Base-by-base conservation (phyloP, 64 coral and sea anemone genomes). In the Montipora sp. region DNA sequence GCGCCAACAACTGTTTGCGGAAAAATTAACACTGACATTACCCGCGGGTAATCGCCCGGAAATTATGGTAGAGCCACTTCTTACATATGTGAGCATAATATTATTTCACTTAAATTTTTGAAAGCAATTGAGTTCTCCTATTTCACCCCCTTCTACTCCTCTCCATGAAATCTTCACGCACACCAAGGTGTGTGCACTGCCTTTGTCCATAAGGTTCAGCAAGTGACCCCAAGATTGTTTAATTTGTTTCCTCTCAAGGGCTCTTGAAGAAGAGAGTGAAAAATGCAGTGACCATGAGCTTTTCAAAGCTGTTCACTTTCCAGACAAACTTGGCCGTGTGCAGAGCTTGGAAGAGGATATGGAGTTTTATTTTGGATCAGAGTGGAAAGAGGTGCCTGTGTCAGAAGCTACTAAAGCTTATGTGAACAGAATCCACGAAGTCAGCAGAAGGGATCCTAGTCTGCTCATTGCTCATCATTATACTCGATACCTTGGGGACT, bases 401-500 rank as follows among this genome's bases (percentile, higher is more conserved):
- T 89, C 94, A 66, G 91, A 93, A 79, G 94, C 91, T n/a, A 95
- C 96, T 18, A 95, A 94, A 75, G 84, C 87, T 47, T 98, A 96
- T 76, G 94, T 98, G 68, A 91, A 95, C 43, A 93, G 96, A 84
- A 89, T 98, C 46, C 89, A 78, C 80, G 76, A 95, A 76, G 90
- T 98, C 13, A 77, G 88, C 24, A 48, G 89, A 2, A 92, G 91
- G 19, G 96, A 98, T 74, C 96, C 96, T n/a, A 51, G 84, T 15
- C 83, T 98, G 10, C 83, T 98, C 76, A 93, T 98, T 55, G 93
- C 91, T 79, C 96, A 98, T 87, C 94, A 95, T 74, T 98, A 98
- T 69, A 95, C 94, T 69, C 90, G 96, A 59, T 98, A 95, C 83
- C 87, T 98, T 18, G 96, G 96, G 1, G 96, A 98, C 75, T 78